phyloP scores from a whole-genome alignment of 2,797 vertebrate genomes.

The Lepilemur ruficaudatus region DNA sequence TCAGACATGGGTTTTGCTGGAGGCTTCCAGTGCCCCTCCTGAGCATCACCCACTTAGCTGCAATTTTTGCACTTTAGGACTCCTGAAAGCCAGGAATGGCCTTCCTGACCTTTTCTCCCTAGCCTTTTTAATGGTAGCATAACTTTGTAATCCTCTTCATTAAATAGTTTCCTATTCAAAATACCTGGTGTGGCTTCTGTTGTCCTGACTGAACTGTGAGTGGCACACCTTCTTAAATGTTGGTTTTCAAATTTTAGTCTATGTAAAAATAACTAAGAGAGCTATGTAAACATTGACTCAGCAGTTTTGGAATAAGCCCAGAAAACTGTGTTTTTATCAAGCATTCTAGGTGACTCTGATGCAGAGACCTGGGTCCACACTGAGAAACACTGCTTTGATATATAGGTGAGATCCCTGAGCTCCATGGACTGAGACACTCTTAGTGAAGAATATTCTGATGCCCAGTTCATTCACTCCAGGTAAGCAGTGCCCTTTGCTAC shows the following conservation, averaged over 20 bases:
- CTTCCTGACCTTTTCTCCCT: neutral
- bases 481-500: neutral
- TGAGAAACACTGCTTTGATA: neutral
- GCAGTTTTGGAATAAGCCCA: neutral
- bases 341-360: neutral
- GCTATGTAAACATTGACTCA: neutral
- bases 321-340: neutral
- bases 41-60: neutral
- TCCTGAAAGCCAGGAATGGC: neutral
- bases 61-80: neutral
- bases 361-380: too few species aligned
- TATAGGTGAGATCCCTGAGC: neutral
- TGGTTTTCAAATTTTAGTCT: neutral
- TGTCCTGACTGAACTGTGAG: neutral
- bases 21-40: neutral
- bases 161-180: slow-evolving; percentile 15
- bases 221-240: neutral
- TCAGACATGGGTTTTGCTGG: neutral
- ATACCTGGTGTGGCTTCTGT: neutral
- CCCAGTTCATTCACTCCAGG: neutral
- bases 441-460: neutral
- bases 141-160: neutral
- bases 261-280: neutral
- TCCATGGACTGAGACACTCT: too few species aligned
- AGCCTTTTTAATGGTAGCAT: neutral